A percentile compares a stretch with the other conserved stretches of the same genome.
Evolutionary conservation across 2,797 vertebrate species (phyloP).

Genomic region (Hydrolagus colliei): DNA sequence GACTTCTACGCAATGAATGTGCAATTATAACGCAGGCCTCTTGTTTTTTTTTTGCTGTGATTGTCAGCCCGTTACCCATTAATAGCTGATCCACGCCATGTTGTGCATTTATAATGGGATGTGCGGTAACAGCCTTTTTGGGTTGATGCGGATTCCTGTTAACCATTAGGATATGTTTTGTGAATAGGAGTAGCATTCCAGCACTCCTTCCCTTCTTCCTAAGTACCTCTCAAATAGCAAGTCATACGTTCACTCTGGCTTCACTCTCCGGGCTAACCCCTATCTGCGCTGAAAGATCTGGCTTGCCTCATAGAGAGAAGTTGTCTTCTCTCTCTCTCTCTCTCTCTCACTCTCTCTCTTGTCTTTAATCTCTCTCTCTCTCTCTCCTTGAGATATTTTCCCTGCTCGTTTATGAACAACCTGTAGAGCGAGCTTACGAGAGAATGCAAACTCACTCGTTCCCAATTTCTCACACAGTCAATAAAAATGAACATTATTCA

Average conservation of each 20-base stretch:
- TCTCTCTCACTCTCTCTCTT: no score
- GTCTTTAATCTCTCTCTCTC: no score
- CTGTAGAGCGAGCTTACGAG: no score
- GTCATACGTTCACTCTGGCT: neutral
- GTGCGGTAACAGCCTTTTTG: conserved; percentile 7
- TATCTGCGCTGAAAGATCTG: neutral
- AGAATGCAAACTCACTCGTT: no score
- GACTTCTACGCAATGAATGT: conserved; percentile 8
- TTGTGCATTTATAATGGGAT: conserved; percentile 18
- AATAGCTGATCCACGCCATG: conserved; percentile 24
- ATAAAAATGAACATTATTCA: no score
- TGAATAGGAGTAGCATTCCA: neutral
- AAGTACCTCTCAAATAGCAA: neutral
- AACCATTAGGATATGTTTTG: neutral
- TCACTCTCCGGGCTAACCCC: no score
- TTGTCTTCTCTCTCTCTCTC: neutral
- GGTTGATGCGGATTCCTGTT: no score
- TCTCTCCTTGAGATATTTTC: no score
- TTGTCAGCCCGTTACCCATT: conserved; percentile 25
- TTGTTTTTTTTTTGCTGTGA: neutral
- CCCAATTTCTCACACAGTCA: no score
- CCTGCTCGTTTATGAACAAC: no score
- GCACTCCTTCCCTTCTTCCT: neutral
- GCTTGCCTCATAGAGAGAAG: neutral
- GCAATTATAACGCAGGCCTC: conserved; percentile 16